These are phyloP conservation scores for Labroides dimidiatus DNA, from an alignment of 2,797 vertebrate genomes.

Conservation along the genomic window DNA sequence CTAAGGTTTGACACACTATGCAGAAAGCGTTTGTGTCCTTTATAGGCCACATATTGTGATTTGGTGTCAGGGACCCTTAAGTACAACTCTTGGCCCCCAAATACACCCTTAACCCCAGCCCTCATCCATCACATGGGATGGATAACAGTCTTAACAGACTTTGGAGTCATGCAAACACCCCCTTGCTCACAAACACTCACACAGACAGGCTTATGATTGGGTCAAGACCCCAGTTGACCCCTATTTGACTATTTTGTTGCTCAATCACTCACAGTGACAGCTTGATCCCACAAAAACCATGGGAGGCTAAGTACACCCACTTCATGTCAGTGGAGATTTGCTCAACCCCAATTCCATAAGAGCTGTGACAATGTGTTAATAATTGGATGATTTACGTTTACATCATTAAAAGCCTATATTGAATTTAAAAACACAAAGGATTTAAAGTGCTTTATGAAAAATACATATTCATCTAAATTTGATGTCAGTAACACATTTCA, in stretches of 20 bases:
- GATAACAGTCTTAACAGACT: conserved; percentile 71
- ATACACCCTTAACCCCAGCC: conserved; percentile 64
- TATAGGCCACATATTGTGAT: conserved; percentile 35
- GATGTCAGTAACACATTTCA: no score
- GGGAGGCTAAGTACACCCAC: conserved; percentile 13
- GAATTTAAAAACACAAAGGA: no score
- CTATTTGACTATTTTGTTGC: conserved; percentile 59
- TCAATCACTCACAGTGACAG: conserved; percentile 60
- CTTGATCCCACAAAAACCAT: conserved; percentile 23
- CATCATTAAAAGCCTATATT: no score
- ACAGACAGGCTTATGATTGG: conserved; percentile 62
- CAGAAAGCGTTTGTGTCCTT: conserved; percentile 23
- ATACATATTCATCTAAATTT: no score
- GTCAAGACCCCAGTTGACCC: conserved; percentile 76
- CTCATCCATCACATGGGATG: conserved; percentile 78
- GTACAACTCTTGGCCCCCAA: conserved; percentile 43
- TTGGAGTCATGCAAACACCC: conserved; percentile 65
- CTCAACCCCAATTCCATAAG: not conserved
- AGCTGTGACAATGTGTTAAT: no score
- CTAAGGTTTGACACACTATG: conserved; percentile 19
- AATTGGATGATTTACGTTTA: no score
- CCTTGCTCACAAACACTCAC: conserved; percentile 62
- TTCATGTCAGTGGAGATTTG: conserved; percentile 13
- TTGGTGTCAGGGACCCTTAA: conserved; percentile 61
- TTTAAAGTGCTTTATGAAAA: no score